These are phyloP conservation scores for Actinopyga echinites DNA, from an alignment of 53 echinoderm and acorn worm genomes.

Conservation along the genomic window DNA sequence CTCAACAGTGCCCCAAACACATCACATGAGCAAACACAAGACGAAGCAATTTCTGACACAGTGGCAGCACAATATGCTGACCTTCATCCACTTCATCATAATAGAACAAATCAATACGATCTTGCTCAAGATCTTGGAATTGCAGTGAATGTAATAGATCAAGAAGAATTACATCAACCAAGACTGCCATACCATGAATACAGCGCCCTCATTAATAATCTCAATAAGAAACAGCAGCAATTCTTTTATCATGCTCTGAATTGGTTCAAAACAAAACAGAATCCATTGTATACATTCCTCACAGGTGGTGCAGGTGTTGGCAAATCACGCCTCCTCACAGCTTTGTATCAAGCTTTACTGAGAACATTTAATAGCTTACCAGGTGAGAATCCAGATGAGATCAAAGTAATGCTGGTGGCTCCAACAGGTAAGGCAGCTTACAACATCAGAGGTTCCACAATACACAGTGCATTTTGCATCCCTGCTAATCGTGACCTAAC, in stretches of 20 bases:
- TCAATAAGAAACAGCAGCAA: conserved; percentile 29
- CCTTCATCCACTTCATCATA: neutral
- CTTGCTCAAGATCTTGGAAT: neutral
- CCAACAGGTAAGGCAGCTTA: conserved; percentile 39
- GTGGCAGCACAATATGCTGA: neutral
- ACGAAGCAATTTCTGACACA: neutral
- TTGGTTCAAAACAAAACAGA: conserved; percentile 2
- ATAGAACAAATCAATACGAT: neutral
- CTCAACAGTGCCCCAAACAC: neutral
- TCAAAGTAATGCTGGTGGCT: neutral
- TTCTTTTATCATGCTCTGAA: conserved; percentile 7
- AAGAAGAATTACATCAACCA: neutral
- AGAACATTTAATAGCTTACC: neutral
- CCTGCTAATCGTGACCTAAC: conserved; percentile 2
- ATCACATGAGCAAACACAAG: neutral
- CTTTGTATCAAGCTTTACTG: neutral
- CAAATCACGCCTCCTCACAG: neutral
- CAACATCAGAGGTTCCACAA: conserved; percentile 11
- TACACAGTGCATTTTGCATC: conserved; percentile 25
- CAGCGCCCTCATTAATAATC: neutral
- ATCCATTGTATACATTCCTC: conserved; percentile 8
- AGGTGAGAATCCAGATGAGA: conserved; percentile 15
- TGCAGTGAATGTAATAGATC: neutral
- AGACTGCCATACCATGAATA: neutral
- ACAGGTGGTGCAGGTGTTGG: conserved; percentile 40